Evolutionary conservation across 1,140 invertebrate species (phyloP), one percentile per base, ranked within the genome.

Genomic region (Bactericera cockerelli): DNA sequence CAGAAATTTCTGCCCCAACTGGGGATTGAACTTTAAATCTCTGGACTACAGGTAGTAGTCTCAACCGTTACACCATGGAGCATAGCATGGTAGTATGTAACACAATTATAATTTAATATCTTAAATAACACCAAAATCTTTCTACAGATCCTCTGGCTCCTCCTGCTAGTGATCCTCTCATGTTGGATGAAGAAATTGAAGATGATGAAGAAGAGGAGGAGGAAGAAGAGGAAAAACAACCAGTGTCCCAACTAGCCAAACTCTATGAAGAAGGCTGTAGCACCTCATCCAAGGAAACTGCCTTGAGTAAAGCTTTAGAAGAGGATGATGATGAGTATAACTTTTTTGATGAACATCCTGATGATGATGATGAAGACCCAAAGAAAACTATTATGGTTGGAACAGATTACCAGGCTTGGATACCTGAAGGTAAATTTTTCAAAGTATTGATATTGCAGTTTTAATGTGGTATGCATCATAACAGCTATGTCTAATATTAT

Each of bases 311-410:
- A 60, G 57, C 56, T 26, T 61, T 61, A 24, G 63, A 86, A 65
- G 82, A 83, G 59, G 82, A 84, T 61, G 81, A 84, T 63, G 81
- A 79, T 65, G 85, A 84, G 64, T 84, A 85, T 61, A 83, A 81
- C 68, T 81, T 81, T 0, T 82, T 85, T 63, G 83, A 86, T 67
- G 82, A 84, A 66, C 83, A 86, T 59, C 81, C 81, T 75, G 42
- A 65, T 63, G 62, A 68, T 62, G 58, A 64, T 58, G 58, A 64
- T 36, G 61, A 64, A 10, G 62, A 64, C 22, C 19, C 53, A 13
- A 61, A 31, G 39, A 63, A 78, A 77, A 94, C 88, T 19, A 96
- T 97, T 60, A 95, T 96, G 88, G 92, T 98, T 24, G 93, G 93
- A 25, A 83, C 82, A 65, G 89, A 93, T 68, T 97, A 88, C 70